Percentiles rank a stretch among this genome's conserved stretches.
Conservation (phyloP, 1,140 invertebrate species). For the Rhopalosiphum padi region DNA sequence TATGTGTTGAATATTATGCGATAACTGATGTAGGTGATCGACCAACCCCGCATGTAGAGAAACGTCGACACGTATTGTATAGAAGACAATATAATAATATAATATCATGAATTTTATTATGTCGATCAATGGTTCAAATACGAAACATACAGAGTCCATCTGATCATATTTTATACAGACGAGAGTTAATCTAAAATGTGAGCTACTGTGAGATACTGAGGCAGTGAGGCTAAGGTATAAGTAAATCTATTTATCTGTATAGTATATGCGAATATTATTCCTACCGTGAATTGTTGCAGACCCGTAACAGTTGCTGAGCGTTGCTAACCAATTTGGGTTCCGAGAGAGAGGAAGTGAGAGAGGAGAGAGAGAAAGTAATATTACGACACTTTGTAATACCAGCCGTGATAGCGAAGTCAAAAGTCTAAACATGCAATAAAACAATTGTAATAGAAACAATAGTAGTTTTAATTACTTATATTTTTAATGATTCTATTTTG, state of each 20-base stretch:
- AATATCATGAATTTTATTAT: neutral
- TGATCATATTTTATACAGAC: neutral
- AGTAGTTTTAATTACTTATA: too few species aligned
- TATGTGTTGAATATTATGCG: neutral
- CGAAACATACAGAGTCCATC: neutral
- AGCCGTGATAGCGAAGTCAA: neutral
- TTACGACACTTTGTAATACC: neutral
- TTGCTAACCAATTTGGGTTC: neutral
- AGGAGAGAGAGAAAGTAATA: neutral
- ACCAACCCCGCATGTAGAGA: neutral
- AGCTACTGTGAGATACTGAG: neutral
- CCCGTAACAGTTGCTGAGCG: neutral
- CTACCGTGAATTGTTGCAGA: neutral
- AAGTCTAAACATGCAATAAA: neutral
- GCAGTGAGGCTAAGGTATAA: neutral
- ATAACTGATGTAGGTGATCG: neutral
- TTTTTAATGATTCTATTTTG: too few species aligned
- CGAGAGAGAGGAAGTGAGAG: neutral
- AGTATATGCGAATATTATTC: neutral
- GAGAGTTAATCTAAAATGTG: neutral
- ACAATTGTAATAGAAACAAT: neutral
- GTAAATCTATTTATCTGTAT: neutral
- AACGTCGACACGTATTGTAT: neutral
- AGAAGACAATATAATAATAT: neutral
- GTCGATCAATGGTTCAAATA: neutral